These are phyloP conservation scores for Sinelater perroti DNA, from an alignment of 2,888 invertebrate genomes.

Conservation along the genomic window DNA sequence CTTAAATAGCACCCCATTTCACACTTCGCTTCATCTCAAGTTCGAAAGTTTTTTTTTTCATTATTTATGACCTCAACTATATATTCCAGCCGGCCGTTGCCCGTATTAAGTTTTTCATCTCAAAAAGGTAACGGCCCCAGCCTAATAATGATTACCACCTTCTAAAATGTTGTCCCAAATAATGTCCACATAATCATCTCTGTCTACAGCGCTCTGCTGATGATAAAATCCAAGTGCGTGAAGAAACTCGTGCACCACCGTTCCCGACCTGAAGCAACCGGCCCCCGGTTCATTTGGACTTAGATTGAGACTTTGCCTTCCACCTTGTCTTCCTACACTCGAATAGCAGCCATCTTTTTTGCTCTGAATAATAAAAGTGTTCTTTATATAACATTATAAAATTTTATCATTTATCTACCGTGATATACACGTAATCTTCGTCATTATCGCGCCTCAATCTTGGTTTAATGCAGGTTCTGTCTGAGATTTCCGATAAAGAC, in stretches of 20 bases:
- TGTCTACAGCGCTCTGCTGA: constrained; percentile 81
- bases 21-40: no score
- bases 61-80: no score
- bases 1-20: no score
- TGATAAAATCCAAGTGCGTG: constrained; percentile 85
- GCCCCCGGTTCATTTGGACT: constrained; percentile 6
- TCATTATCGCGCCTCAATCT: not conserved
- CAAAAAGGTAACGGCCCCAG: no score
- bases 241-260: constrained; percentile 79
- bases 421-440: constrained; percentile 17
- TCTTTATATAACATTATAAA: not conserved
- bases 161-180: constrained; percentile 74
- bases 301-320: constrained; percentile 18
- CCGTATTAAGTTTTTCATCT: no score
- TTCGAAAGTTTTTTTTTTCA: no score
- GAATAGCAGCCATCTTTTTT: constrained; percentile 30
- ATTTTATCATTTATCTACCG: no score
- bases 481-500: no score
- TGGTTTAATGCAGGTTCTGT: constrained; percentile 19
- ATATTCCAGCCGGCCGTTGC: no score
- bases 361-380: constrained; percentile 15
- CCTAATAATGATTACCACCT: no score
- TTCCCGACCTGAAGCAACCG: constrained; percentile 70
- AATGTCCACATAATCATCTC: constrained; percentile 79
- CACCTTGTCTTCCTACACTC: constrained; percentile 6